phyloP scores from a whole-genome alignment of 2,113 vertebrate species.

The Sturnira hondurensis region DNA sequence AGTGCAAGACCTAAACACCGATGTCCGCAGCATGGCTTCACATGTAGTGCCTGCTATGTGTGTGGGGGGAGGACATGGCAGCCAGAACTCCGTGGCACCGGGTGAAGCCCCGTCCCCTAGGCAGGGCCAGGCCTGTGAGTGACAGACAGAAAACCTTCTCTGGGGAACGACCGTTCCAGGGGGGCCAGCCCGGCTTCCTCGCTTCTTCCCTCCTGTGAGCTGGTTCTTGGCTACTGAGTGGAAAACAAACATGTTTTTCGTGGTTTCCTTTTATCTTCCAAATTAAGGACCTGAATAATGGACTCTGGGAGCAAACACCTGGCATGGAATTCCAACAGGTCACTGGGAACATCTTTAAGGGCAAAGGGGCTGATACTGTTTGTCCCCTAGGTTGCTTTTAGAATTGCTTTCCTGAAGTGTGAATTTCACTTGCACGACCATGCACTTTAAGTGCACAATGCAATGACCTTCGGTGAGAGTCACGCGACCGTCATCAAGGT shows the following conservation, averaged over 20 bases:
- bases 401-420: not conserved
- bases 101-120: accelerated
- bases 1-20: not conserved
- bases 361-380: not conserved
- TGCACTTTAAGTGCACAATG: not conserved
- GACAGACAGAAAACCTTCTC: not conserved
- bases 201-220: not conserved
- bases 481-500: not conserved
- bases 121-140: not conserved
- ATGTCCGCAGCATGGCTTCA: not conserved
- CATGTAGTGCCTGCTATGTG: no score
- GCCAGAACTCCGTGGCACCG: not conserved
- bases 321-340: not conserved
- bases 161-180: not conserved
- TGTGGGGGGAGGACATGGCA: not conserved
- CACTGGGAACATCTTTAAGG: not conserved
- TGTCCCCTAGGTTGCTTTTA: not conserved
- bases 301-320: not conserved
- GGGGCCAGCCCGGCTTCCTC: no score
- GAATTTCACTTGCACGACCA: not conserved
- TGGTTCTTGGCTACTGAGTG: not conserved
- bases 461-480: not conserved
- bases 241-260: not conserved
- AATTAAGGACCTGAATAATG: not conserved
- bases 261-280: not conserved